Base-by-base conservation (phyloP, 2,888 invertebrate species). In the Notodonta ziczac region DNA sequence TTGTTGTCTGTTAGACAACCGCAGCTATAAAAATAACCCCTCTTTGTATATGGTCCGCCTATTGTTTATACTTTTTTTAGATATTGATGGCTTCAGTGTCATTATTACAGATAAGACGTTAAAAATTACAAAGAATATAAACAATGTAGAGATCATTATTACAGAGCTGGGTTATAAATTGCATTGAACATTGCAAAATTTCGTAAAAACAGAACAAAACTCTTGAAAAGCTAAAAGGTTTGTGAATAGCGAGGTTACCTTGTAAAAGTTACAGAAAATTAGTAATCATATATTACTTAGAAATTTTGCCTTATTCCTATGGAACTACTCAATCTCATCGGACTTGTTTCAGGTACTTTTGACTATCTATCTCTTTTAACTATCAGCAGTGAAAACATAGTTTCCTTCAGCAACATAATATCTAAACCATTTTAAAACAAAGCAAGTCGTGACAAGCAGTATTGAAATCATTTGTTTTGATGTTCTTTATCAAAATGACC, bases 1-100 rank as follows among this genome's bases (percentile, higher is more conserved):
- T 83, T 83, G 81, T 82, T 71, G 73, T 76, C 66, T 67, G 67
- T 79, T 77, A 80, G 75, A 78, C 71, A 69, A 78, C 83, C 83
- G 70, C 82, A 75, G 65, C 71, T 66, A 66, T 71, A 68, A 77
- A 75, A 67, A 58, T 59, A 57, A 59, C n/a, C 35, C 53, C 54
- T 67, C 73, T 66, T 76, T 74, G 75, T 81, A 78, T 79, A 80
- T 80, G 75, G 69, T 67, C 66, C 58, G 60, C 40, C 35, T 64
- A 48, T 65, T 59, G 64, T 63, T 60, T 60, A 62, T 64, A 59
- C 65, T 62, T 60, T 56, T 55, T 62, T 73, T 50, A 10, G 57
- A 14, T 42, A 13, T 13, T 32, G 44, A 24, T 59, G 57, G 59
- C 61, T 53, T 42, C 13, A 59, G 40, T 59, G 58, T 46, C 46